Base-by-base conservation (phyloP, 1,140 invertebrate genomes). In the Platyscapa corneri region DNA sequence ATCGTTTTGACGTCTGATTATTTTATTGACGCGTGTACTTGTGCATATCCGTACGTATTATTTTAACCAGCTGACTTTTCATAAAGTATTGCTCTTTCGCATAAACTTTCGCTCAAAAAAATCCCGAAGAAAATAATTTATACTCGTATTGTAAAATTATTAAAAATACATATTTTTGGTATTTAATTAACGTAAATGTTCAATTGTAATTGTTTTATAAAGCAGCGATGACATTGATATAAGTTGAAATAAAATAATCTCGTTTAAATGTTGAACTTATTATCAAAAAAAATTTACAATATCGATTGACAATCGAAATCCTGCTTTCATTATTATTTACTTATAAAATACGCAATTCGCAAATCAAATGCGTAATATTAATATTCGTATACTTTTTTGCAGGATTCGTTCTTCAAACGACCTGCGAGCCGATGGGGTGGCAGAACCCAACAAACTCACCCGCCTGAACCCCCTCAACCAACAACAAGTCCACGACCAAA, bases 401-500 rank as follows among this genome's bases (percentile, higher is more conserved):
- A 74, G 14, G 87, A 91, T 37, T 30, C 87, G 1, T 90, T 89
- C 10, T 92, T 90, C 56, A 88, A 89, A 3, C 84, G 20, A 5
- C 65, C 82, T 0, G 20, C 32, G 72, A 42, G 53, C 49, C 56
- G 82, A 70, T 82, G 60, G 42, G 49, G 81, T 12, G 46, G 72
- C 49, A 37, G 60, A 79, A 64, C 80, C 49, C 84, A 82, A 49
- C 83, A 84, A 32, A 70, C 3, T 37, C 76, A 67, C 3, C 46
- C 53, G 10, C n/a, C 84, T 14, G 72, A 86, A 27, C 74, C 53
- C 20, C 67, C 70, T 7, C 42, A 60, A 12, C 72, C 34, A 32
- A 60, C 34, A 32, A 60, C 72, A 2, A 49, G 16, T 27, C 75
- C 53, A 92, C 90, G 79, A 67, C 70, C 37, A 30, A 53, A 84